Base-by-base conservation (phyloP, 1,140 invertebrate species). In the Agraylea sexmaculata region DNA sequence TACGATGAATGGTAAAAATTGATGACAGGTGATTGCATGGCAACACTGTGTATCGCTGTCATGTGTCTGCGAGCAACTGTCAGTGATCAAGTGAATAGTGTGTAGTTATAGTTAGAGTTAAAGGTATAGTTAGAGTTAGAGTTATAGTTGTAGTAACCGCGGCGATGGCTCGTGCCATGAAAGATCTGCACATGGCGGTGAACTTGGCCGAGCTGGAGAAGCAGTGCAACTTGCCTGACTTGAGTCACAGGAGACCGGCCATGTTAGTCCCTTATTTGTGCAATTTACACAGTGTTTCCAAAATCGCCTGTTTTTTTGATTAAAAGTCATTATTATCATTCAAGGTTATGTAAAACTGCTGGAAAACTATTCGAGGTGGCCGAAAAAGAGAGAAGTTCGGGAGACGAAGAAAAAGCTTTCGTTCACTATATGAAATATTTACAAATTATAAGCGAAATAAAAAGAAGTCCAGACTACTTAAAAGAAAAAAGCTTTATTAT, bases 401-500 rank as follows among this genome's bases (percentile, higher is more conserved):
- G 73, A 3, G 77, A 85, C 49, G 73, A 83, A 50, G 80, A 83
- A 52, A 48, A 59, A 28, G 75, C 78, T 1, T 87, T 78, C 49
- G 68, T 86, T 17, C 62, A 69, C 22, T 80, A 74, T 41, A 77
- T 78, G 71, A 75, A 76, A 55, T 86, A 78, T 57, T 62, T 82
- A 15, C 69, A 71, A 23, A 55, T 76, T 10, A 53, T 83, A 0
- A 55, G 65, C 2, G 68, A 58, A 44, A 61, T 80, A 35, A 69
- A 64, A 42, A 69, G 62, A 8, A 66, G 64, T 37, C 57, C 66
- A 6, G 71, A 74, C 35, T 75, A 73, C 51, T 46, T 58, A 18
- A 62, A 66, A 29, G 60, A 74, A 39, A 73, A 77, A 52, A 54
- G 62, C 12, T 73, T 66, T 48, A 74, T 69, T 52, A 69, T 62